A percentile compares a stretch with the other conserved stretches of the same genome.
phyloP scores from a whole-genome alignment of 2,797 vertebrate species.

The Spinibarbus caldwelli region DNA sequence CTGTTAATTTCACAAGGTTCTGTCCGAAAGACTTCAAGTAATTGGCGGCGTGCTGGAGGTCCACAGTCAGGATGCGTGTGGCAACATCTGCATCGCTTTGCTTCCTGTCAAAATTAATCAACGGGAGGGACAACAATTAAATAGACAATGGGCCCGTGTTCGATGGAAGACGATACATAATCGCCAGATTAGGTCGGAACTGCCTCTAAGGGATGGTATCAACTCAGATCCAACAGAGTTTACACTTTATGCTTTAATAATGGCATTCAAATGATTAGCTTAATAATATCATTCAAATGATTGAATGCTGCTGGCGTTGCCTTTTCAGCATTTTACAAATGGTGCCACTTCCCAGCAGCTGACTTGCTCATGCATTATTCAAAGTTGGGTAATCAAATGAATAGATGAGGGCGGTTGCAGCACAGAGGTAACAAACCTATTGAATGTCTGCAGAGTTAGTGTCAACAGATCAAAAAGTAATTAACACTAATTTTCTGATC shows the following conservation, averaged over 20 bases:
- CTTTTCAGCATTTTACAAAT: slow-evolving; percentile 49
- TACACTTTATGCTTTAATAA: slow-evolving; percentile 31
- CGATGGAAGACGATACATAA: not conserved
- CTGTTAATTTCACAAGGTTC: slow-evolving; percentile 42
- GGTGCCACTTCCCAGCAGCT: slow-evolving; percentile 34
- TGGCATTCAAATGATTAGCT: slow-evolving; percentile 43
- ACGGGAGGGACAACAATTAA: slow-evolving; percentile 13
- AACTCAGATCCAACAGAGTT: slow-evolving; percentile 21
- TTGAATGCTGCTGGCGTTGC: slow-evolving; percentile 34
- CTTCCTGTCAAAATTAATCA: slow-evolving; percentile 8
- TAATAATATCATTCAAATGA: slow-evolving; percentile 46
- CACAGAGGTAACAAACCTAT: slow-evolving; percentile 50
- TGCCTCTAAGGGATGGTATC: slow-evolving; percentile 18
- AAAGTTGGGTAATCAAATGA: slow-evolving; percentile 45
- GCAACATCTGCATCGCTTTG: slow-evolving; percentile 12
- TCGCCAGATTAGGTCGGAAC: not conserved
- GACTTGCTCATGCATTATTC: slow-evolving; percentile 53
- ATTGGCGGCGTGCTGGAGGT: not conserved
- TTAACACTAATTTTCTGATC: slow-evolving; percentile 51
- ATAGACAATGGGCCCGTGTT: slow-evolving; percentile 7
- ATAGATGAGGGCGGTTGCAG: slow-evolving; percentile 50
- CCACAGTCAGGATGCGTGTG: not conserved
- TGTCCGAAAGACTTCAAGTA: not conserved
- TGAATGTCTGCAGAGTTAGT: slow-evolving; percentile 46
- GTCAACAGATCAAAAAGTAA: slow-evolving; percentile 55